A percentile compares a stretch with the other conserved stretches of the same genome.
Evolutionary conservation across 1,140 invertebrate genomes (phyloP).

Genomic region (Drosophila albomicans): DNA sequence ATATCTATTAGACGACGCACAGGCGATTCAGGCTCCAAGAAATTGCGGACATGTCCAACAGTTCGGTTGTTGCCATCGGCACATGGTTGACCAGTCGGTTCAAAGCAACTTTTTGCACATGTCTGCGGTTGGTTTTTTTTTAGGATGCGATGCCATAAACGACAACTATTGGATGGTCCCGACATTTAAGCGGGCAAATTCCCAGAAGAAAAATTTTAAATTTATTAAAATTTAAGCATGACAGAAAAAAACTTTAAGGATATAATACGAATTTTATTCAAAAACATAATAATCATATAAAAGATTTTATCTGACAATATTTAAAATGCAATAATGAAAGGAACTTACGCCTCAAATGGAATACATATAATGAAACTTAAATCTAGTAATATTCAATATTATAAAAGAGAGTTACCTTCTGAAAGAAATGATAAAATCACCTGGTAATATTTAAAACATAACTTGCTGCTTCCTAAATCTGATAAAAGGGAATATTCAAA

Average conservation of each 20-base stretch:
- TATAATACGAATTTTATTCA: background rate
- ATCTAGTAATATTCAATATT: too few species aligned
- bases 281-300: background rate
- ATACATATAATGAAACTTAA: too few species aligned
- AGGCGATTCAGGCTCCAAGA: background rate
- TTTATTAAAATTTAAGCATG: background rate
- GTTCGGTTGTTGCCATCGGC: background rate
- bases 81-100: background rate
- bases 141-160: background rate
- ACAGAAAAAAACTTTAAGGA: background rate
- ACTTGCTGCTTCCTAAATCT: too few species aligned
- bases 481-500: too few species aligned
- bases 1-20: conserved; percentile 1
- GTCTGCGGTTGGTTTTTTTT: background rate
- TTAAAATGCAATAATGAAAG: too few species aligned
- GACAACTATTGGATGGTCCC: conserved; percentile 10
- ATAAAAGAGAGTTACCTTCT: too few species aligned
- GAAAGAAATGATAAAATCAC: too few species aligned
- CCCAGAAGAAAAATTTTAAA: background rate
- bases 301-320: background rate
- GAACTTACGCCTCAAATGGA: too few species aligned
- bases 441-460: too few species aligned
- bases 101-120: conserved; percentile 11
- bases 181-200: background rate
- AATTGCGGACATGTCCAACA: background rate